Conservation (phyloP, 2,888 invertebrate species). For the Alsophila aescularia region DNA sequence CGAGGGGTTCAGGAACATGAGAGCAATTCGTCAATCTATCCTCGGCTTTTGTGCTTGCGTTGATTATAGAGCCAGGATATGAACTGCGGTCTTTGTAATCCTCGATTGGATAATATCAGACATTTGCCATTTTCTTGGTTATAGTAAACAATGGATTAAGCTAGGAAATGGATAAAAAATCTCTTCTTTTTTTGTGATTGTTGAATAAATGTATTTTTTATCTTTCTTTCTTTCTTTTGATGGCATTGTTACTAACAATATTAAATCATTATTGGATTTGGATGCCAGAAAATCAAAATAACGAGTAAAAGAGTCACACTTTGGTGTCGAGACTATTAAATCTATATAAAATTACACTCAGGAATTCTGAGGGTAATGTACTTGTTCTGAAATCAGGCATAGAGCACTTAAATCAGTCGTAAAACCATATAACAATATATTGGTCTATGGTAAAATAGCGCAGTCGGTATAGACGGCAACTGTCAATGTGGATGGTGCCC, state of each 20-base stretch:
- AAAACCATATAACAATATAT: no score
- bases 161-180: neutral
- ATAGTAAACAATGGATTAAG: neutral
- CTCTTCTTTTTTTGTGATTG: no score
- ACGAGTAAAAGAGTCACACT: no score
- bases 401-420: slow-evolving; percentile 35
- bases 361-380: neutral
- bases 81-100: slow-evolving; percentile 11
- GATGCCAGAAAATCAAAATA: no score
- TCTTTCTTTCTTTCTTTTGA: no score
- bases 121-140: slow-evolving; percentile 13
- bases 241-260: no score
- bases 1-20: slow-evolving; percentile 17
- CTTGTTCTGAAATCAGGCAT: slow-evolving; percentile 9
- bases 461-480: slow-evolving; percentile 40
- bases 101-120: slow-evolving; percentile 20
- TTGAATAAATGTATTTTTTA: no score
- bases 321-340: neutral
- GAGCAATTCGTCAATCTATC: slow-evolving; percentile 24
- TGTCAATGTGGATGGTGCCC: slow-evolving; percentile 53
- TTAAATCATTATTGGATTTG: no score
- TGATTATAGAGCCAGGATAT: slow-evolving; percentile 16
- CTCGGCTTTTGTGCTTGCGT: slow-evolving; percentile 12
- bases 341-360: neutral
- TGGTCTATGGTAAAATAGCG: no score